Conservation (phyloP, 2,888 invertebrate genomes). For the Cephonodes hylas region DNA sequence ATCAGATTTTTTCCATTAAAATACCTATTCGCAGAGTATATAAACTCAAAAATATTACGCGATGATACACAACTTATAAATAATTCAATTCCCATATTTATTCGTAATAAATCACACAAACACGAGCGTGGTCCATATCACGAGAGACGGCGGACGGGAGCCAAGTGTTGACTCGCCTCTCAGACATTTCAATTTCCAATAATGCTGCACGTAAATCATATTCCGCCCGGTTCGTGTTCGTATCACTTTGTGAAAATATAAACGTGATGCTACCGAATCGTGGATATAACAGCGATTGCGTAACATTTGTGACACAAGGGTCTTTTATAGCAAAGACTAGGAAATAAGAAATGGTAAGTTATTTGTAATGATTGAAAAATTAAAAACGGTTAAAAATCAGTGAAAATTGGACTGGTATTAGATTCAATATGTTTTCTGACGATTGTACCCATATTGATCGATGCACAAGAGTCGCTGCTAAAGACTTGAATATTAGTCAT, state of each 20-base stretch:
- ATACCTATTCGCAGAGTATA: no score
- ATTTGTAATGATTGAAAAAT: no score
- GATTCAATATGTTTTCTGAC: no score
- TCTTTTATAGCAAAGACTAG: no score
- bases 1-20: no score
- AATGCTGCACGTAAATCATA: conserved; percentile 13
- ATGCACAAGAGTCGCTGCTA: no score
- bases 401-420: no score
- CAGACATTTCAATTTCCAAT: conserved; percentile 11
- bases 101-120: neutral
- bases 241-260: conserved; percentile 2
- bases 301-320: no score
- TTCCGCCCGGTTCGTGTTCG: neutral
- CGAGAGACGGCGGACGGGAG: neutral
- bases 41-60: neutral
- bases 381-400: no score
- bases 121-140: neutral
- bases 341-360: no score
- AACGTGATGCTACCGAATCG: neutral
- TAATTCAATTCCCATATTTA: neutral
- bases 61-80: neutral
- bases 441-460: no score
- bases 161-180: neutral
- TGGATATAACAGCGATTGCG: neutral
- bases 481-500: no score